Conservation (phyloP, 2,888 invertebrate species). For the Leucozona laternaria region DNA sequence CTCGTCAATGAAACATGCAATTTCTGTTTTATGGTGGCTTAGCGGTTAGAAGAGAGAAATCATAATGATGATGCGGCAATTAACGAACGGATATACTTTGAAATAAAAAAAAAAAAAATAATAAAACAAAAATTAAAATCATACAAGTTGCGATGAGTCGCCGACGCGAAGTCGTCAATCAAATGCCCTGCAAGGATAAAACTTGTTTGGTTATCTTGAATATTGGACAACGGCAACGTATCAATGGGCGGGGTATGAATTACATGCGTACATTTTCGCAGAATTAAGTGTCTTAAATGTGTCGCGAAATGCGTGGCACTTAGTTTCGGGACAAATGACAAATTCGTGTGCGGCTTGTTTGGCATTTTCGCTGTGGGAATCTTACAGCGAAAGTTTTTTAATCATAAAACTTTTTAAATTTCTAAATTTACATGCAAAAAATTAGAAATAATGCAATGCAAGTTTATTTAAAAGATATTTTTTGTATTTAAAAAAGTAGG, state of each 20-base stretch:
- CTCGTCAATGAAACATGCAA: not conserved
- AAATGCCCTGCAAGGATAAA: conserved; percentile 44
- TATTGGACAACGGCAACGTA: conserved; percentile 13
- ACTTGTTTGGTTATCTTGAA: conserved; percentile 26
- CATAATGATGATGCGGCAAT: conserved; percentile 62
- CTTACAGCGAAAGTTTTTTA: conserved; percentile 63
- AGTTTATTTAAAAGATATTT: too few relatives aligned
- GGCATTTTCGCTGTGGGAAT: conserved; percentile 26
- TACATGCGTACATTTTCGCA: not conserved
- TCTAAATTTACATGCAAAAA: conserved; percentile 1
- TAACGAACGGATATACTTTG: conserved; percentile 45
- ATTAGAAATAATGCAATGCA: not conserved
- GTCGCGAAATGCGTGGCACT: conserved; percentile 54
- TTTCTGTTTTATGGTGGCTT: conserved; percentile 12
- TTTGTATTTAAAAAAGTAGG: too few relatives aligned
- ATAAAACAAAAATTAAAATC: conserved; percentile 50
- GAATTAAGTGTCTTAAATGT: conserved; percentile 11
- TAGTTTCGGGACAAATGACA: conserved; percentile 38
- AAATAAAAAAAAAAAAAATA: conserved; percentile 44
- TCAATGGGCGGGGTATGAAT: conserved; percentile 30
- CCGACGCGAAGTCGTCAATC: conserved; percentile 7
- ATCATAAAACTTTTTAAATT: conserved; percentile 1
- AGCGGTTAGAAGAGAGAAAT: conserved; percentile 41
- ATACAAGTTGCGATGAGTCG: conserved; percentile 10
- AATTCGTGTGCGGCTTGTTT: conserved; percentile 40